These are phyloP conservation scores for Chelonus formosanus DNA, from an alignment of 2,888 invertebrate genomes.

Conservation along the genomic window DNA sequence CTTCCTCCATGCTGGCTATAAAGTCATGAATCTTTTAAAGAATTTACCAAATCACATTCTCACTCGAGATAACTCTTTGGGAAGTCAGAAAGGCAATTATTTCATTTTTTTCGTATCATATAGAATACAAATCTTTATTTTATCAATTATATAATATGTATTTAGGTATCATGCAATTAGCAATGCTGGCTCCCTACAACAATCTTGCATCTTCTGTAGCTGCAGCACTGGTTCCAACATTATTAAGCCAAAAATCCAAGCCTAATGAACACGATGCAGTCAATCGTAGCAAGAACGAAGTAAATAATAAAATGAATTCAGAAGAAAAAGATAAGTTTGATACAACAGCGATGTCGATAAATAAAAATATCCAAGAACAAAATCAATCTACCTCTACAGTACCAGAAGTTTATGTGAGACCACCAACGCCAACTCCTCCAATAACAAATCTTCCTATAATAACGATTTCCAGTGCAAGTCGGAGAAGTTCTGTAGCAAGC, in stretches of 20 bases:
- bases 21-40: constrained; percentile 64
- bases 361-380: constrained; percentile 23
- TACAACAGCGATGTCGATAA: constrained; percentile 13
- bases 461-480: constrained; percentile 60
- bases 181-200: constrained; percentile 68
- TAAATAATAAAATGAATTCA: constrained; percentile 31
- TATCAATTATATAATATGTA: constrained; percentile 6
- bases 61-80: constrained; percentile 59
- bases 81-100: constrained; percentile 63
- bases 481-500: constrained; percentile 58
- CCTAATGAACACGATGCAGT: constrained; percentile 64
- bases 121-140: too few species aligned
- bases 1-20: constrained; percentile 69
- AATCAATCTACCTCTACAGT: constrained; percentile 52
- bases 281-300: constrained; percentile 47
- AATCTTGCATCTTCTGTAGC: constrained; percentile 68
- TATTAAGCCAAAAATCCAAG: constrained; percentile 63
- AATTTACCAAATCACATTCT: constrained; percentile 64
- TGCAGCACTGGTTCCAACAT: constrained; percentile 67
- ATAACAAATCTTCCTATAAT: constrained; percentile 57
- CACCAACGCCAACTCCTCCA: constrained; percentile 60
- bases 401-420: constrained; percentile 61
- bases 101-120: constrained; percentile 5
- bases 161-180: constrained; percentile 67
- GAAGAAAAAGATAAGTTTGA: constrained; percentile 30